A percentile compares a stretch with the other conserved stretches of the same genome.
These are phyloP conservation scores for Sebastes iracundus DNA, from an alignment of 2,797 vertebrate genomes.

Conservation along the genomic window DNA sequence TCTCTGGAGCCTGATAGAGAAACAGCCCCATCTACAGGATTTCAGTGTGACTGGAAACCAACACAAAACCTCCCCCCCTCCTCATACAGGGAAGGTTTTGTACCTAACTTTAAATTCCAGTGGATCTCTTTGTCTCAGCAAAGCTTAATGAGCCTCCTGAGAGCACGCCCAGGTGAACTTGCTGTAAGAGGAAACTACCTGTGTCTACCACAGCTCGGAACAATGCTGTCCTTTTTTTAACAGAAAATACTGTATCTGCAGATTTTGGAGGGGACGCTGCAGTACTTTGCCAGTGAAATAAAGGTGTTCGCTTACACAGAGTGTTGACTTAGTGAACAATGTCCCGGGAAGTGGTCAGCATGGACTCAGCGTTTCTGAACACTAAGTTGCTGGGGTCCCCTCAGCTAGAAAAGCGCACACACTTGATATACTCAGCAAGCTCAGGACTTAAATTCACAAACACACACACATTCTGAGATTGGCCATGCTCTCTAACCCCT, in stretches of 20 bases:
- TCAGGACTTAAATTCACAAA: conserved; percentile 42
- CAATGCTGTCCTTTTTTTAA: conserved; percentile 43
- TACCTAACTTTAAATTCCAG: conserved; percentile 55
- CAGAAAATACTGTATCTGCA: conserved; percentile 67
- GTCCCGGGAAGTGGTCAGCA: conserved; percentile 64
- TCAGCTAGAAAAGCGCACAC: conserved; percentile 15
- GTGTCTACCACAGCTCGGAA: conserved; percentile 54
- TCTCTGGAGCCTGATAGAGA: conserved; percentile 48
- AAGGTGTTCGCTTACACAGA: conserved; percentile 63
- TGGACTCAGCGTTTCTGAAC: conserved; percentile 58
- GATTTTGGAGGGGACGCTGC: conserved; percentile 55
- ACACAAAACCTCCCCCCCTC: background rate
- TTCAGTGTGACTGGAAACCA: background rate
- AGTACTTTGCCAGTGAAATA: conserved; percentile 54
- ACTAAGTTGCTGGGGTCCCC: conserved; percentile 32
- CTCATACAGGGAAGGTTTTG: background rate
- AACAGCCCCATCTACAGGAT: conserved; percentile 77
- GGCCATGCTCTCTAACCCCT: conserved; percentile 64
- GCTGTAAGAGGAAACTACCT: conserved; percentile 69
- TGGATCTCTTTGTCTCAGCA: conserved; percentile 67
- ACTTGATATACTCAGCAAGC: conserved; percentile 32
- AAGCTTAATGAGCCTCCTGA: conserved; percentile 68
- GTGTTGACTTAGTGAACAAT: conserved; percentile 48
- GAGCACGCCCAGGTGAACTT: conserved; percentile 59
- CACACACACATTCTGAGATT: conserved; percentile 37